Percentiles rank a stretch among this genome's conserved stretches.
phyloP scores from a whole-genome alignment of 2,888 invertebrate species.

The Amitus sp. region DNA sequence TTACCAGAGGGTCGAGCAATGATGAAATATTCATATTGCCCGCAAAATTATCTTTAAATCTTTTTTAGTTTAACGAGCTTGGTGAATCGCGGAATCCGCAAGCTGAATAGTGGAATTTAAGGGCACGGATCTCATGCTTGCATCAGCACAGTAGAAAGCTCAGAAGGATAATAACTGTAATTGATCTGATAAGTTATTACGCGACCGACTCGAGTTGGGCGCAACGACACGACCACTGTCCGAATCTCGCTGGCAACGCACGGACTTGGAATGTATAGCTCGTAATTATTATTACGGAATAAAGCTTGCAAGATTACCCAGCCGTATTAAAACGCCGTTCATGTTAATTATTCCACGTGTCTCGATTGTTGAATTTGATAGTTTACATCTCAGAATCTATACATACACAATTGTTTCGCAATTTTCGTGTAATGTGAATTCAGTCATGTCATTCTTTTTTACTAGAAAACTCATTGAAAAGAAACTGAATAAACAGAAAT shows the following conservation, averaged over 20 bases:
- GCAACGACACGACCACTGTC: conserved; percentile 17
- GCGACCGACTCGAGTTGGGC: not conserved
- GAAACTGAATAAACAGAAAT: no score
- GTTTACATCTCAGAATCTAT: no score
- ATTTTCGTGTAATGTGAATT: no score
- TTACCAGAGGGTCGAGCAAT: conserved; percentile 25
- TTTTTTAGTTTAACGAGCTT: conserved; percentile 32
- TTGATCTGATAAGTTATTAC: conserved; percentile 62
- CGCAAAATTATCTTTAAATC: conserved; percentile 28
- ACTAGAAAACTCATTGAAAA: no score
- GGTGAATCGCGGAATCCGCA: conserved; percentile 30
- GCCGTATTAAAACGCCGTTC: conserved; percentile 11
- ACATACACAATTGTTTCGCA: no score
- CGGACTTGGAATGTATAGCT: conserved; percentile 19
- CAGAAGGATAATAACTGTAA: conserved; percentile 58
- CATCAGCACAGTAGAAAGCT: conserved; percentile 55
- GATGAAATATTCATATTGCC: conserved; percentile 26
- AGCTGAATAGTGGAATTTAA: conserved; percentile 28
- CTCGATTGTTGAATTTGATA: no score
- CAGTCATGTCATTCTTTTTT: no score
- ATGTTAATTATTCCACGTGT: no score
- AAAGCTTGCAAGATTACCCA: conserved; percentile 17
- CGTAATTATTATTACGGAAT: conserved; percentile 16
- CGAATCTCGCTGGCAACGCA: conserved; percentile 19
- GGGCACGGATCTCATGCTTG: conserved; percentile 34